A percentile compares a stretch with the other conserved stretches of the same genome.
phyloP scores from a whole-genome alignment of 2,797 vertebrate species.

The Rhabdomys pumilio region DNA sequence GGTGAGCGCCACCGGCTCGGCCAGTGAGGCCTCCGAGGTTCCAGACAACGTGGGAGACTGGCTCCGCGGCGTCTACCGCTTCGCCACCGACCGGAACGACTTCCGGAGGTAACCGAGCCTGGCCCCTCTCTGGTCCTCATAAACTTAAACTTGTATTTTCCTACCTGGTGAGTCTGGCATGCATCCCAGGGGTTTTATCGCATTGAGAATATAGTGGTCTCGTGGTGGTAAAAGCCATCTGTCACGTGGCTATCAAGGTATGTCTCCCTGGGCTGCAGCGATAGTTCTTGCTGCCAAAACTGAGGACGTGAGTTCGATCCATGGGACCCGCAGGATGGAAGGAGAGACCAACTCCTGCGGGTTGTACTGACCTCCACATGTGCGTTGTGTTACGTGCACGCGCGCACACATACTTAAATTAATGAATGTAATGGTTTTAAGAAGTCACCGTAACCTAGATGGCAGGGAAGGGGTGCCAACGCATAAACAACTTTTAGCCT shows the following conservation, averaged over 20 bases:
- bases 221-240: neutral
- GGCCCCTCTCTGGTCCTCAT: neutral
- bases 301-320: neutral
- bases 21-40: slow-evolving; percentile 61
- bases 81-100: slow-evolving; percentile 95
- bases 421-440: neutral
- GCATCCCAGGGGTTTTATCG: neutral
- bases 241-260: neutral
- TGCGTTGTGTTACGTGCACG: neutral
- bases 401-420: neutral
- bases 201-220: neutral
- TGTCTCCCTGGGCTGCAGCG: neutral
- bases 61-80: slow-evolving; percentile 91
- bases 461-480: neutral
- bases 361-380: neutral
- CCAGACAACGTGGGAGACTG: slow-evolving; percentile 90
- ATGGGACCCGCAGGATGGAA: neutral
- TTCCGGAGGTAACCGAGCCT: slow-evolving; percentile 92
- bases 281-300: neutral
- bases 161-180: neutral
- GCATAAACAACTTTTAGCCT: neutral
- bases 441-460: neutral
- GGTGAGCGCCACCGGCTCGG: neutral
- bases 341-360: neutral
- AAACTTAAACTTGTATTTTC: neutral